Evolutionary conservation across 2,888 invertebrate species (phyloP).

Genomic region (Chalcis sispes): DNA sequence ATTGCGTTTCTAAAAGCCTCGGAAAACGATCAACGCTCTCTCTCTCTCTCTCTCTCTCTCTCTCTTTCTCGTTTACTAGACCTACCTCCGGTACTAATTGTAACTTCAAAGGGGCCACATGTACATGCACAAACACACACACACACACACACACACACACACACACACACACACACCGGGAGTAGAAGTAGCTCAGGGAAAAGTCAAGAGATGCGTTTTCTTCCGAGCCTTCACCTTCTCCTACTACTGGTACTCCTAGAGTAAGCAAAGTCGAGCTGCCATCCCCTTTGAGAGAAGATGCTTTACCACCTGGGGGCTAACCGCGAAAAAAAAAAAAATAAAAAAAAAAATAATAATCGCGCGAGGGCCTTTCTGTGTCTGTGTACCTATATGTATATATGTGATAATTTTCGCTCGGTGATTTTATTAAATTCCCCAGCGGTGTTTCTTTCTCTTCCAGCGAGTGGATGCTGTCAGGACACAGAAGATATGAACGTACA

Average conservation of each 20-base stretch:
- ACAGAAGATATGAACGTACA: neutral
- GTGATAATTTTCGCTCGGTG: neutral
- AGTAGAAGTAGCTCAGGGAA: too few species aligned
- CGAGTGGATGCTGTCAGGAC: neutral
- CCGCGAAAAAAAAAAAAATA: neutral
- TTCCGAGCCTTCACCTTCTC: neutral
- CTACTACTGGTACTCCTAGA: conserved; percentile 49
- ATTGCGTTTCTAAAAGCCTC: too few species aligned
- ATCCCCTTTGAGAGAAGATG: conserved; percentile 6
- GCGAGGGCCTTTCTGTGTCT: too few species aligned
- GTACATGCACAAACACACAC: too few species aligned
- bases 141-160: too few species aligned
- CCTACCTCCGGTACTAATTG: too few species aligned
- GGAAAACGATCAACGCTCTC: too few species aligned
- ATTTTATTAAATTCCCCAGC: conserved; percentile 7
- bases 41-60: neutral
- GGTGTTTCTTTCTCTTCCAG: neutral
- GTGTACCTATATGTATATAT: too few species aligned
- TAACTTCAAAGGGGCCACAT: too few species aligned
- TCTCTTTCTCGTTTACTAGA: neutral
- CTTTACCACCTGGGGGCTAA: neutral
- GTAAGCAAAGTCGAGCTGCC: conserved; percentile 22
- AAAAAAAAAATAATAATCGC: neutral
- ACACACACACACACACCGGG: too few species aligned
- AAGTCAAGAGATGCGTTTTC: too few species aligned